Base-by-base conservation (phyloP, 1,140 invertebrate genomes). In the Octopus sinensis region DNA sequence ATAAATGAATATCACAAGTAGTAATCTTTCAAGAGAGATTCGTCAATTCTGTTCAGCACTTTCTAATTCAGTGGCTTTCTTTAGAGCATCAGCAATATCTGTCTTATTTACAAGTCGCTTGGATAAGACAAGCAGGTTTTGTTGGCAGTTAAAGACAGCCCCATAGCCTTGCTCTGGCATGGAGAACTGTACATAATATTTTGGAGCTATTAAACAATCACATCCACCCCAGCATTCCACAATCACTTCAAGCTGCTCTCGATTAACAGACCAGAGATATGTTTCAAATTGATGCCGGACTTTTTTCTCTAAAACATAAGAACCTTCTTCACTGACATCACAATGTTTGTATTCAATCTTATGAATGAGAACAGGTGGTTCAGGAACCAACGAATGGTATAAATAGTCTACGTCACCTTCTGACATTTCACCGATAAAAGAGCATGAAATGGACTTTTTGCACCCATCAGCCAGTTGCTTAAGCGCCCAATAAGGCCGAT, bases 401-500 rank as follows among this genome's bases (percentile, higher is more conserved):
- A 77, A 52, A 53, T 6, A 5, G 23, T 53, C 52, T 6, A 77
- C 52, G 4, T 77, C 76, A 77, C 5, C 17, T 51, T 51, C 52
- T 6, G 76, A 9, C 43, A 77, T 17, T 23, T 51, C 17, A 13
- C 13, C 51, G 17, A 51, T 43, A 13, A 77, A n/a, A 9, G 76
- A 77, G 76, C 52, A 43, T 73, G 68, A 6, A 17, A 5, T 43
- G 52, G 13, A 52, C 13, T 53, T 77, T 51, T 77, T 77, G 30
- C 30, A 80, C 12, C 81, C 83, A 51, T 80, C 81, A 56, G 51
- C 52, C 17, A 84, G 43, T 77, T 84, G 81, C 5, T 54, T 53
- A 13, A 84, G 81, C 3, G 81, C 56, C 83, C 83, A 84, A 62
- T 80, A 80, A 2, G 81, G 81, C 51, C 80, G 83, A 13, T 80